A percentile compares a stretch with the other conserved stretches of the same genome.
These are phyloP conservation scores for Semotilus atromaculatus DNA, from an alignment of 2,797 vertebrate species.

Conservation along the genomic window DNA sequence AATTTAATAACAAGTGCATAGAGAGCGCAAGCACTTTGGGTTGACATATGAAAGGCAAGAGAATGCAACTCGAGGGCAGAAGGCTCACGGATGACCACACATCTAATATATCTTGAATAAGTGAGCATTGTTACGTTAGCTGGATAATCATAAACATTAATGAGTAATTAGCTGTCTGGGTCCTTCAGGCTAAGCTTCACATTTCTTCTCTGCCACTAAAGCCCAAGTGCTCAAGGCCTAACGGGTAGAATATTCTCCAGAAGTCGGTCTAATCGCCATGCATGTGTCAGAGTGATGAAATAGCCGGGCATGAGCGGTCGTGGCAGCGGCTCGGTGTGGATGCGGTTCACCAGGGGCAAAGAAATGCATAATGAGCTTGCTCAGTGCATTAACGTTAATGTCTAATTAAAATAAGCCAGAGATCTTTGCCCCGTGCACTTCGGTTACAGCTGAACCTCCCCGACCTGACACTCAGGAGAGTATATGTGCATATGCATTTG, in stretches of 20 bases:
- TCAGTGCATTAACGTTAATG: slow-evolving; percentile 74
- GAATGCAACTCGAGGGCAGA: slow-evolving; percentile 63
- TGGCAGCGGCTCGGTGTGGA: slow-evolving; percentile 64
- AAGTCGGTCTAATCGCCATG: slow-evolving; percentile 74
- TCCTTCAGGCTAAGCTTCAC: slow-evolving; percentile 67
- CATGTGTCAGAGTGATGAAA: slow-evolving; percentile 75
- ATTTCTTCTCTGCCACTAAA: slow-evolving; percentile 69
- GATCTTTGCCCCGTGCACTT: slow-evolving; percentile 54
- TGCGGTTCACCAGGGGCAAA: slow-evolving; percentile 65
- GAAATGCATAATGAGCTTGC: slow-evolving; percentile 69
- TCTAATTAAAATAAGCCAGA: slow-evolving; percentile 73
- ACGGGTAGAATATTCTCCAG: slow-evolving; percentile 76
- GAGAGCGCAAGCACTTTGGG: slow-evolving; percentile 67
- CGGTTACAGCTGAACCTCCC: slow-evolving; percentile 49
- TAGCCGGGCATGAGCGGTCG: slow-evolving; percentile 64
- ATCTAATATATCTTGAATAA: slow-evolving; percentile 71
- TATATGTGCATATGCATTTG: slow-evolving; percentile 67
- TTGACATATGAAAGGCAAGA: slow-evolving; percentile 70
- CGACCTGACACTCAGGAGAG: slow-evolving; percentile 52
- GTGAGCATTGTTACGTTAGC: slow-evolving; percentile 68
- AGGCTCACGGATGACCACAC: slow-evolving; percentile 71
- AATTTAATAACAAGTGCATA: slow-evolving; percentile 74
- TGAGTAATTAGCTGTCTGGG: slow-evolving; percentile 74
- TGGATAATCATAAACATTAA: slow-evolving; percentile 77
- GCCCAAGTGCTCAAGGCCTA: slow-evolving; percentile 70